Base-by-base conservation (phyloP, 2,113 vertebrate genomes). In the Paracanthobrama guichenoti region DNA sequence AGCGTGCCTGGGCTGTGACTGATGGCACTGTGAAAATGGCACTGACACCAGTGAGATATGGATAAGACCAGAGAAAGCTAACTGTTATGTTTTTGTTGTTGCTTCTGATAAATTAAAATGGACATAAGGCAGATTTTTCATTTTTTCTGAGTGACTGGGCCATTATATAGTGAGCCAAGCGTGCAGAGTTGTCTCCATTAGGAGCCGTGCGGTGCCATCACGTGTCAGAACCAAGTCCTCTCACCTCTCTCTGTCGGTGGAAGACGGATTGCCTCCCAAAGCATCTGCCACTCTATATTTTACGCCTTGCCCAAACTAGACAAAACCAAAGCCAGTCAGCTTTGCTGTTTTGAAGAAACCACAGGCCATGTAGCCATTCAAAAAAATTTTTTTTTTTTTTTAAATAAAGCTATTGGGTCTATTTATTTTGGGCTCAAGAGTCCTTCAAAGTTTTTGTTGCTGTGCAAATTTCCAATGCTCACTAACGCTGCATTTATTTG, bases 241-340 rank as follows among this genome's bases (percentile, higher is more conserved):
- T 87, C 88, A 44, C 69, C 76, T 64, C 64, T 71, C 28, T 59
- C 85, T 92, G 92, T 93, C 92, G 91, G 55, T 1, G 79, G 80
- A 91, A 92, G 92, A 93, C 86, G 22, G 89, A 92, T 93, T 88
- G 91, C 90, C 85, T 76, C 85, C 53, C 48, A 74, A 66, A 80
- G 13, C 84, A 71, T 50, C 79, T 6, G 82, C 77, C 90, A 90
- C 84, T 89, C 88, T 85, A 5, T 77, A 64, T 86, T 86, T 85
- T 79, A 86, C 48, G 28, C 53, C 18, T 84, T 72, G 82, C 53
- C 78, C 64, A 84, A 80, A 88, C 44, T 48, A 64, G 18, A 57
- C 50, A 67, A 81, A 57, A 31, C 46, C 76, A 66, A 85, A 87
- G 82, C 75, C 28, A 55, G 12, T 86, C 83, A 35, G 24, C 83